phyloP scores from a whole-genome alignment of 2,797 vertebrate species.

The Anguilla megastoma region DNA sequence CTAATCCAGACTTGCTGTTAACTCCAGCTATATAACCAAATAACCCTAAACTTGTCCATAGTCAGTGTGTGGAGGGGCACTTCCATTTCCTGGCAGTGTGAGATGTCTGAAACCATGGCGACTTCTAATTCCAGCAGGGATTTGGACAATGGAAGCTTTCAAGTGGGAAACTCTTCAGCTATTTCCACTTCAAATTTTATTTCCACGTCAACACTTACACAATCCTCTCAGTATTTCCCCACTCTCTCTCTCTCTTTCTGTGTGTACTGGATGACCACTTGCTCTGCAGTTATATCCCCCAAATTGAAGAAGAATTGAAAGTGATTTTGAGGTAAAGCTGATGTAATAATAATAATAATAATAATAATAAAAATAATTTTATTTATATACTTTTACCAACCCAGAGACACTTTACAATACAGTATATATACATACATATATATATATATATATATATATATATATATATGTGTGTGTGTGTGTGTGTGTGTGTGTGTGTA shows the following conservation, averaged over 20 bases:
- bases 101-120: background rate
- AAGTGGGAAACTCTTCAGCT: background rate
- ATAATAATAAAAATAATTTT: background rate
- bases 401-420: background rate
- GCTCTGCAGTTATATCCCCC: background rate
- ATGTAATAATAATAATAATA: no score
- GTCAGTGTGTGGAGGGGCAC: background rate
- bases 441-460: no score
- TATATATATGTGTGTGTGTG: no score
- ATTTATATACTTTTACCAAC: background rate
- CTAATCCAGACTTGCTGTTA: no score
- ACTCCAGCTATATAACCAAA: background rate
- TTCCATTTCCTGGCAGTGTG: background rate
- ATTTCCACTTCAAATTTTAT: background rate
- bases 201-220: background rate
- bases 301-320: background rate
- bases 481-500: no score
- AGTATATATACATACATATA: background rate
- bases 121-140: background rate
- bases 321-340: background rate
- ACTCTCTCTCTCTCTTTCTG: background rate
- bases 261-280: background rate
- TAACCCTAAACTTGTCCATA: background rate
- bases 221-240: background rate
- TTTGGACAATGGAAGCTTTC: background rate